phyloP scores from a whole-genome alignment of 2,113 vertebrate species.

The Cettia cetti region DNA sequence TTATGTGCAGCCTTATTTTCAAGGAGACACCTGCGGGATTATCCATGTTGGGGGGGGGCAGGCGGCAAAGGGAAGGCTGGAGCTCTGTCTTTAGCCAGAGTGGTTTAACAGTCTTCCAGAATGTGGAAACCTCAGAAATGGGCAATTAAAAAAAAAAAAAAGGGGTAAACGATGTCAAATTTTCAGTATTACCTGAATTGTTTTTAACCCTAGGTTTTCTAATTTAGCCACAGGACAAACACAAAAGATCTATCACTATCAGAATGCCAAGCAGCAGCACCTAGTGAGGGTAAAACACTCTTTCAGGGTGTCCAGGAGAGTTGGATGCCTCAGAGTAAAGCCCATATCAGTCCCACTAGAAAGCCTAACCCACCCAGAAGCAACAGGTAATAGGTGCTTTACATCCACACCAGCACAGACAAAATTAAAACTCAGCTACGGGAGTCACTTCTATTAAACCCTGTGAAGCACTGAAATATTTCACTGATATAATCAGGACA shows the following conservation, averaged over 20 bases:
- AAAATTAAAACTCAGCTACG: background rate
- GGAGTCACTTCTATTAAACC: background rate
- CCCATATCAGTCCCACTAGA: background rate
- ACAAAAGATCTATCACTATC: background rate
- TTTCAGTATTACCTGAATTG: background rate
- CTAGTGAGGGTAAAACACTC: background rate
- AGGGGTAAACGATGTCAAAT: fast-evolving
- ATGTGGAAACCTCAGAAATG: background rate
- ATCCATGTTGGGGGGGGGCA: background rate
- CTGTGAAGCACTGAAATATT: background rate
- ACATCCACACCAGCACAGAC: background rate
- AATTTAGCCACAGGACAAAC: background rate
- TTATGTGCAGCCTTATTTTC: background rate
- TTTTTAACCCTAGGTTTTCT: background rate
- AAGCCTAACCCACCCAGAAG: background rate
- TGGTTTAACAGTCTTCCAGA: background rate
- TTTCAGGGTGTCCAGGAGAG: background rate
- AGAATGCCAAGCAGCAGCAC: background rate
- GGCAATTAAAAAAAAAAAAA: background rate
- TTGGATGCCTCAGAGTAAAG: background rate
- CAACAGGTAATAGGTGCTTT: background rate
- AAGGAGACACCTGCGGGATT: background rate
- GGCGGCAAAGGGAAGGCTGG: background rate
- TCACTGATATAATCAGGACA: background rate
- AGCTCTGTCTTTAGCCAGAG: background rate